phyloP scores from a whole-genome alignment of 2,888 invertebrate genomes.

The Euzophera pinguis region DNA sequence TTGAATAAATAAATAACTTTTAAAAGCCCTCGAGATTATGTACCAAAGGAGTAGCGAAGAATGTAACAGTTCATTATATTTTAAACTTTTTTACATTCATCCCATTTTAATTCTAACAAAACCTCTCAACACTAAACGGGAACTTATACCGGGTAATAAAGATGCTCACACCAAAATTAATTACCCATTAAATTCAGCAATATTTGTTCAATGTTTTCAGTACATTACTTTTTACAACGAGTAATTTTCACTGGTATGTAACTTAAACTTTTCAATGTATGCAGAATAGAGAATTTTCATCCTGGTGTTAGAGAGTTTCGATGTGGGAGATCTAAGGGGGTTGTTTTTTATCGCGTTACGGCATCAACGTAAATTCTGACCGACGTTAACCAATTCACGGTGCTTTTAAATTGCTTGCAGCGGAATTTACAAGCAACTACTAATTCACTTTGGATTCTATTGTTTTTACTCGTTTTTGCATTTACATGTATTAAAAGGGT shows the following conservation, averaged over 20 bases:
- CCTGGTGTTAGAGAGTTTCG: not conserved
- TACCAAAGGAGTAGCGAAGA: no score
- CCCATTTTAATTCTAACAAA: constrained; percentile 31
- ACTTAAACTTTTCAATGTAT: not conserved
- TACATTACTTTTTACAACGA: not conserved
- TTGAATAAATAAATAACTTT: no score
- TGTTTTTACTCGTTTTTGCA: not conserved
- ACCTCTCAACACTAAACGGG: constrained; percentile 26
- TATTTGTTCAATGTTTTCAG: not conserved
- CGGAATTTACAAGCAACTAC: constrained; percentile 17
- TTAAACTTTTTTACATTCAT: constrained; percentile 12
- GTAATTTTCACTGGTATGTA: not conserved
- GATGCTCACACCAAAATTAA: constrained; percentile 19
- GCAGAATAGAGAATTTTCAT: not conserved
- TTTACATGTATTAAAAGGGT: no score
- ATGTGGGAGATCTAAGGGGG: constrained; percentile 17
- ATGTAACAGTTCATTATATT: not conserved
- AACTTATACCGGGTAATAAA: constrained; percentile 37
- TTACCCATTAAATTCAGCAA: not conserved
- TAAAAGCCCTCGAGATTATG: no score
- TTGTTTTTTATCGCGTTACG: constrained; percentile 27
- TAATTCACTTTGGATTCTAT: not conserved
- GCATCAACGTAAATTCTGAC: constrained; percentile 30
- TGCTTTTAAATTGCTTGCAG: constrained; percentile 29
- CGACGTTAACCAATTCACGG: constrained; percentile 24